Evolutionary conservation across 2,113 vertebrate species (phyloP).

Genomic region (Lutjanus erythropterus): DNA sequence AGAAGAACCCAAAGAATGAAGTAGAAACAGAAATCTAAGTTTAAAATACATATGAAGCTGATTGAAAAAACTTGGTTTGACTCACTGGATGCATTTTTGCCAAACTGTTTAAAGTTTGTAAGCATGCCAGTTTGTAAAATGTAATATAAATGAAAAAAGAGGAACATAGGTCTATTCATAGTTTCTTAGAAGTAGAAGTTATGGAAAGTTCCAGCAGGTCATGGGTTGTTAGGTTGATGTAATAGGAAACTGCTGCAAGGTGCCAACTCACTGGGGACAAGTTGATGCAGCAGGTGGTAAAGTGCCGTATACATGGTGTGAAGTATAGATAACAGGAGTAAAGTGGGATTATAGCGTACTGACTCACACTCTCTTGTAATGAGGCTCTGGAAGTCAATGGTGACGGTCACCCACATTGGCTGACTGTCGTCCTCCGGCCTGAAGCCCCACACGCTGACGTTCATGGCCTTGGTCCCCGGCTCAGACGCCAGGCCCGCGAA

Average conservation of each 20-base stretch:
- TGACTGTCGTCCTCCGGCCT: slow-evolving; percentile 81
- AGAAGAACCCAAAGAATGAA: too few species aligned
- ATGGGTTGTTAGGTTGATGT: not conserved
- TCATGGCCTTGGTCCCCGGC: slow-evolving; percentile 86
- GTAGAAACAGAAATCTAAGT: too few species aligned
- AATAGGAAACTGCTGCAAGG: not conserved
- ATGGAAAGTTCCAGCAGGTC: slow-evolving; percentile 1
- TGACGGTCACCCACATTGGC: slow-evolving; percentile 87
- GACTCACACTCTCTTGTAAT: slow-evolving; percentile 85
- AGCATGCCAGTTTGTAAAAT: not conserved
- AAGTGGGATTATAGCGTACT: not conserved
- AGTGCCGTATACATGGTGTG: not conserved
- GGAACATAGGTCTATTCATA: not conserved
- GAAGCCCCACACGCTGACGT: slow-evolving; percentile 87
- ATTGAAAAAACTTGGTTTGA: not conserved
- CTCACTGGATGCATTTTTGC: not conserved
- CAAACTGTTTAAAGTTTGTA: not conserved
- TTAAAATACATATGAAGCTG: too few species aligned
- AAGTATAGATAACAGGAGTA: too few species aligned
- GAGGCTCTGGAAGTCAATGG: slow-evolving; percentile 87
- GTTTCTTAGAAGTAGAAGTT: not conserved
- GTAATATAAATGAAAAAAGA: not conserved
- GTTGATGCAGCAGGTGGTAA: not conserved
- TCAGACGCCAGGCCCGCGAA: slow-evolving; percentile 85
- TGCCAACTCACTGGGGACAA: not conserved